Evolutionary conservation across 2,797 vertebrate genomes (phyloP), one percentile per base, ranked within the genome.

Genomic region (Nyctalus aviator): DNA sequence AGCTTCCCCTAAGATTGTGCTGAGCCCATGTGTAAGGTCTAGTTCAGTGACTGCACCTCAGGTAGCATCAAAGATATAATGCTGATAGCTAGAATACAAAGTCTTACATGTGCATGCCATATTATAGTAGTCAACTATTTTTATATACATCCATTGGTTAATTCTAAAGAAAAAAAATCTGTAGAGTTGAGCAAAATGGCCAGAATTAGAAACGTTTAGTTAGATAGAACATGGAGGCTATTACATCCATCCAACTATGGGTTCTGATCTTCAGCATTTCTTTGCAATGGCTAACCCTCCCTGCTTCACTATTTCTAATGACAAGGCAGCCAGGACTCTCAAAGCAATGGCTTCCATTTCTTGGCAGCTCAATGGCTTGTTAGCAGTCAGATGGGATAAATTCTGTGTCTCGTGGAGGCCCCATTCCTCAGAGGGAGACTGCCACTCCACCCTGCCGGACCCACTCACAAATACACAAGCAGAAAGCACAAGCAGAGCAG

Each of bases 401-500:
- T 20, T 14, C 25, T 53, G 7, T 10, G 30, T 77, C 21, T 53
- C 0, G 2, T 27, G 14, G 8, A 9, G 75, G 4, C 57, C 23
- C 6, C 79, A 27, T 37, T 84, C 57, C 17, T 91, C n/a, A 53
- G 85, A 59, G 30, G 35, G 0, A 8, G 35, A 48, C 37, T 21
- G n/a, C 62, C 37, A 53, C 8, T 53, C 46, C 3, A 21, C 68
- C 12, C 77, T 48, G 37, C 17, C 2, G 27, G 93, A 32, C 21
- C 3, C 17, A 32, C 53, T 90, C 62, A 30, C 17, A 84, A 73
- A 17, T 66, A 5, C 17, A 84, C 50, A 41, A 57, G 68, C 85
- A 92, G 93, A 91, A 94, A 96, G 85, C 50, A 86, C 30, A 72
- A 11, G 64, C 81, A 94, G 77, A 92, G 88, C 57, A 64, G 35